Conservation (phyloP, 30 jellyfish, hydroid and myxozoan genomes). For the Mastigias papua region DNA sequence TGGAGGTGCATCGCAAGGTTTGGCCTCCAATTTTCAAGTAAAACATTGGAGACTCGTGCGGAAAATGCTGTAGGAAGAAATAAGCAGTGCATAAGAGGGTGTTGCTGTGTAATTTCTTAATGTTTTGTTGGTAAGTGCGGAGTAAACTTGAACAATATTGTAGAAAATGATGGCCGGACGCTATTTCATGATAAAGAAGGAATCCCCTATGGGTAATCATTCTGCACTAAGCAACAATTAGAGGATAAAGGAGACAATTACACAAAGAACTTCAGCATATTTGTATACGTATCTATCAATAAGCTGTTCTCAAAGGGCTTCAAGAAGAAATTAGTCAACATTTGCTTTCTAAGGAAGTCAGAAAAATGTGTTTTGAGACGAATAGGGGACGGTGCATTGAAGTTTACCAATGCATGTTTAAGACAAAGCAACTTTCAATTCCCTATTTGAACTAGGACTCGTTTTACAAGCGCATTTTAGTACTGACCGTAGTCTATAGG, state of each 20-base stretch:
- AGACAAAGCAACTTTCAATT: conserved; percentile 17
- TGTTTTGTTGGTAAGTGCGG: neutral
- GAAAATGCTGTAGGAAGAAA: neutral
- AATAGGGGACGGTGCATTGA: conserved; percentile 2
- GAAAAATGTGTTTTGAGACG: conserved; percentile 26
- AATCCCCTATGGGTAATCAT: conserved; percentile 65
- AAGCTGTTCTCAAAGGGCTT: conserved; percentile 70
- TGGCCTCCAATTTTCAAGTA: conserved; percentile 59
- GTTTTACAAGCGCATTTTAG: neutral
- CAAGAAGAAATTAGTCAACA: conserved; percentile 42
- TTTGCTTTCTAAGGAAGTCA: conserved; percentile 74
- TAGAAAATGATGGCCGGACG: conserved; percentile 33
- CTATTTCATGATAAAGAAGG: conserved; percentile 35
- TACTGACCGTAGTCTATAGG: neutral
- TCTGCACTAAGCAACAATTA: conserved; percentile 52
- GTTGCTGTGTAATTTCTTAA: neutral
- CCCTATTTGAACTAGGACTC: neutral
- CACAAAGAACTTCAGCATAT: conserved; percentile 65
- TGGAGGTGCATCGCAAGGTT: conserved; percentile 54
- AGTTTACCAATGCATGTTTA: conserved; percentile 10
- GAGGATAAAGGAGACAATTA: conserved; percentile 50
- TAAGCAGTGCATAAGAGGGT: conserved; percentile 1
- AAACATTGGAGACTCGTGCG: neutral
- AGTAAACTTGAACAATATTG: conserved; percentile 26
- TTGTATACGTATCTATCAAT: conserved; percentile 59